Percentiles rank a stretch among this genome's conserved stretches.
Conservation (phyloP, 2,113 vertebrate species). For the Hydrolagus affinis region DNA sequence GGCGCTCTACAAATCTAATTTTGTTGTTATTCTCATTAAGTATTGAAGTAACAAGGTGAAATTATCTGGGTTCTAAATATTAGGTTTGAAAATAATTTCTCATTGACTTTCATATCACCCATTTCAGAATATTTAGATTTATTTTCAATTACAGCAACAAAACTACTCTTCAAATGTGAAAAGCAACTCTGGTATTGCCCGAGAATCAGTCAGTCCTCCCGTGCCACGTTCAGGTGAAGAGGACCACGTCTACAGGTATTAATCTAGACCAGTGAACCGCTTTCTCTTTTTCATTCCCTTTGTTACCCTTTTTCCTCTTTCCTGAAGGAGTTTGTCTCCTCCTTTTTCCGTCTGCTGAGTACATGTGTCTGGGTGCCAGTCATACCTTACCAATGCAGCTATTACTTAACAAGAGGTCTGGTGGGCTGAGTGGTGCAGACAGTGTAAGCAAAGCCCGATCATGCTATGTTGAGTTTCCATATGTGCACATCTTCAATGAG, state of each 20-base stretch:
- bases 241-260: constrained; percentile 94
- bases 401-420: too few relatives aligned
- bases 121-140: constrained; percentile 26
- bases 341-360: neutral
- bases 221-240: constrained; percentile 68
- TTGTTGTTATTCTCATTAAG: too few relatives aligned
- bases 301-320: neutral
- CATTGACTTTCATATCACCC: neutral
- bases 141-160: constrained; percentile 50
- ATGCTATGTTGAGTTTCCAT: too few relatives aligned
- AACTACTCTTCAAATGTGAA: constrained; percentile 64
- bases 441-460: too few relatives aligned
- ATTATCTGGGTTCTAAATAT: neutral
- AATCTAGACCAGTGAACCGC: neutral
- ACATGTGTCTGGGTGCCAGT: too few relatives aligned
- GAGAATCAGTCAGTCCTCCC: constrained; percentile 62
- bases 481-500: too few relatives aligned
- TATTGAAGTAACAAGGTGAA: too few relatives aligned
- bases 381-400: too few relatives aligned
- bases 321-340: neutral
- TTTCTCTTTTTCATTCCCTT: neutral
- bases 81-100: neutral
- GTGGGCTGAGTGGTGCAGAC: too few relatives aligned
- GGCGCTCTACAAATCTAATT: too few relatives aligned
- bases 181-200: constrained; percentile 56